Evolutionary conservation across 2,888 invertebrate genomes (phyloP), one percentile per base, ranked within the genome.

Genomic region (Auanema sp.): DNA sequence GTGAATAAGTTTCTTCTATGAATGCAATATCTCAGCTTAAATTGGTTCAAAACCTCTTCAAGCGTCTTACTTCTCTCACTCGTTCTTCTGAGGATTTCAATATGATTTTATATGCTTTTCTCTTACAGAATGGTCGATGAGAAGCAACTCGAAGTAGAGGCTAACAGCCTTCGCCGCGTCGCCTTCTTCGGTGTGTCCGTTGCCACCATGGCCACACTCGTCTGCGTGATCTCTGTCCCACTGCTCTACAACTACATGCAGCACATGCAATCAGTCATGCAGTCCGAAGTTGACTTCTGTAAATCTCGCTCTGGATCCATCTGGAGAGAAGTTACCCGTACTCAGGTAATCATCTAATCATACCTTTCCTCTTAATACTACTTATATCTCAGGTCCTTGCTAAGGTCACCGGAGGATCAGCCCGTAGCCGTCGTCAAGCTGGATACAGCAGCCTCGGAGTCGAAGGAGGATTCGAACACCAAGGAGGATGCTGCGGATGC

Each of bases 231-330:
- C 58, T 71, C 76, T 55, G 74, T 78, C 51, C 79, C 79, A 64
- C 78, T 79, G 79, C 65, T 79, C 64, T 79, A 79, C 76, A 78
- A 77, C 71, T 78, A 79, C 76, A 72, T 79, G 70, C 79, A 79
- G 71, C 77, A 77, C 68, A 76, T 79, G 69, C 79, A 79, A 62
- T 68, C 71, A 11, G 71, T 79, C 54, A 75, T 79, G 72, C 75
- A 77, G 66, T 71, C 71, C 58, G 79, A 79, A 68, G 75, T 75
- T 47, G 77, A 77, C 60, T 77, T 78, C 71, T 76, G 76, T 72
- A 71, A 76, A 65, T 74, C 77, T 49, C 74, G 79, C 49, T 77
- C 77, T 57, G 65, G 68, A 66, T 75, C 73, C 71, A 72, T 79
- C 69, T 78, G 78, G 79, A 67, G 69, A 61, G 79, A 79, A 60